A percentile compares a stretch with the other conserved stretches of the same genome.
These are phyloP conservation scores for Lycaon pictus DNA, from an alignment of 2,113 vertebrate species.

Conservation along the genomic window DNA sequence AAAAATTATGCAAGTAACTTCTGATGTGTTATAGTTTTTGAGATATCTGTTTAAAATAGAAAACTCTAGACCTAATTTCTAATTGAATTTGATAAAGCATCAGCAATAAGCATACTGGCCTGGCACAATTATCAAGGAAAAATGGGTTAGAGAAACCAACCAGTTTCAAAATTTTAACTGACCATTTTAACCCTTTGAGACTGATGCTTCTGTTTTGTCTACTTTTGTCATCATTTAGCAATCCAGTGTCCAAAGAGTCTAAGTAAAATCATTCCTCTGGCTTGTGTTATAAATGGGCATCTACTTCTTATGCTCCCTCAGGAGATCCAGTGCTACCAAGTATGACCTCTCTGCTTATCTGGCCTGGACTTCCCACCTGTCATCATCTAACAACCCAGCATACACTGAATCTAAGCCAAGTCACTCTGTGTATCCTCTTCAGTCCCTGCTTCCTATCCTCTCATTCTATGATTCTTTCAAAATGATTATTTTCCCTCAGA, in stretches of 20 bases:
- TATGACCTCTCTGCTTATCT: not conserved
- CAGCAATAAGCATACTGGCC: not conserved
- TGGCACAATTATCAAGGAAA: not conserved
- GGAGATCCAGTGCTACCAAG: not conserved
- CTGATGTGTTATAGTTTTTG: not conserved
- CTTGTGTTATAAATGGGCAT: not conserved
- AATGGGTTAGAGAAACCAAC: not conserved
- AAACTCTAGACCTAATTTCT: conserved; percentile 10
- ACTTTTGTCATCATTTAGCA: not conserved
- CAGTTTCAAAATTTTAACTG: not conserved
- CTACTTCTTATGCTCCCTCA: not conserved
- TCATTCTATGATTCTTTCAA: not conserved
- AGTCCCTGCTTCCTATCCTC: not conserved
- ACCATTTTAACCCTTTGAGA: not conserved
- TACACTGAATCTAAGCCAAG: not conserved
- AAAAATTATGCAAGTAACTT: not conserved
- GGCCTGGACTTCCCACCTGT: not conserved
- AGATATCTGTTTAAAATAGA: not conserved
- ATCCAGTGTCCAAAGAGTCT: not conserved
- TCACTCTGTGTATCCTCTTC: not conserved
- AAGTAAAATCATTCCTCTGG: not conserved
- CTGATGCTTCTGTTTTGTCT: not conserved
- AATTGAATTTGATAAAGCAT: not conserved
- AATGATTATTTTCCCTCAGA: conserved; percentile 7
- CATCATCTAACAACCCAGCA: not conserved